Conservation (phyloP, 2,888 invertebrate species). For the Sminthurides aquaticus region DNA sequence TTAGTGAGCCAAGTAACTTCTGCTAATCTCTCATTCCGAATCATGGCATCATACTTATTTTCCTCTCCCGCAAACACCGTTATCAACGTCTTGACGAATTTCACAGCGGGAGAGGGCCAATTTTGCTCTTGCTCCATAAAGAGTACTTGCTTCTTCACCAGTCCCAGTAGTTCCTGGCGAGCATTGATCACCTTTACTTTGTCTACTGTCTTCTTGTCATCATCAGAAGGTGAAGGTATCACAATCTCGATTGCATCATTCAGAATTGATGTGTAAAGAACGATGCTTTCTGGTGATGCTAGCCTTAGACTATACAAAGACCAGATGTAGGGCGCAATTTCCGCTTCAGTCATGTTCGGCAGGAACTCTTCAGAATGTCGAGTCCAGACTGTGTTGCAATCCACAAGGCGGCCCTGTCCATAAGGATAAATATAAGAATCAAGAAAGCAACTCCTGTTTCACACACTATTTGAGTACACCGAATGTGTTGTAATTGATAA, state of each 20-base stretch:
- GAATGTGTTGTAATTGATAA: not conserved
- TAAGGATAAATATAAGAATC: too few species aligned
- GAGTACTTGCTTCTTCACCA: conserved; percentile 33
- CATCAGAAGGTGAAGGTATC: conserved; percentile 1
- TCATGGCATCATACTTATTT: conserved; percentile 4
- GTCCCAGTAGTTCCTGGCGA: conserved; percentile 12
- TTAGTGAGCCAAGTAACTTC: conserved; percentile 9
- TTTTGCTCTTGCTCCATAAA: conserved; percentile 31
- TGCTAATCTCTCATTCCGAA: not conserved
- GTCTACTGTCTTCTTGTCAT: not conserved
- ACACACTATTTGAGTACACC: conserved; percentile 3
- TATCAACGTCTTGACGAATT: conserved; percentile 29
- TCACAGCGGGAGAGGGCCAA: conserved; percentile 37
- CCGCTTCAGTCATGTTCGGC: conserved; percentile 15
- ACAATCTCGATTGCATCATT: conserved; percentile 32
- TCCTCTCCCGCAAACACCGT: conserved; percentile 24
- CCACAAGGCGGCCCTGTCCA: conserved; percentile 27
- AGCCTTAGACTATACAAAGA: conserved; percentile 30
- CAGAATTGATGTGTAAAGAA: conserved; percentile 32
- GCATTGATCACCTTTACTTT: too few species aligned
- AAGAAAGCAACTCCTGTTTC: too few species aligned
- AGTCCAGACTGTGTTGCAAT: conserved; percentile 38
- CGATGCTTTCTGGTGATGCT: conserved; percentile 19
- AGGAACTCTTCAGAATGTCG: conserved; percentile 40
- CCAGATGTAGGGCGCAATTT: conserved; percentile 31